Evolutionary conservation across 2,113 vertebrate species (phyloP), one percentile per base, ranked within the genome.

Genomic region (Nothocercus nigrocapillus): DNA sequence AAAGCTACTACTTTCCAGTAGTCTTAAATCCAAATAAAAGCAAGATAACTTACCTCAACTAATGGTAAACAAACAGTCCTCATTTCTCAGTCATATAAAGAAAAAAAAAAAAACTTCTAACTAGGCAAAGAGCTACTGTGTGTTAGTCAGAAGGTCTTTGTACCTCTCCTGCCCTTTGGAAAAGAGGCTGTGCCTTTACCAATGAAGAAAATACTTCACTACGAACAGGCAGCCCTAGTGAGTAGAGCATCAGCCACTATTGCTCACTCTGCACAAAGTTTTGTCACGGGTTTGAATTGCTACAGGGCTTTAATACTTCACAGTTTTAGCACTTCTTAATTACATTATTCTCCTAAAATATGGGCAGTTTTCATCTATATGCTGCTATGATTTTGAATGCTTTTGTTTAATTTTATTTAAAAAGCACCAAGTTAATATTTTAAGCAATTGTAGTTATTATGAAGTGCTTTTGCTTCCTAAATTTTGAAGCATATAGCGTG

Each of bases 11-110:
- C 92, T 96, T 94, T 94, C 86, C 94, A 76, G 95, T 96, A 97
- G 96, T 96, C 95, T 94, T 96, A 93, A 96, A 96, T 94, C 95
- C 94, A 96, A 96, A 96, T 96, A 96, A 96, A 96, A 96, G 86
- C 94, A 94, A 96, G 95, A 94, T 95, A 94, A 93, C 92, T 96
- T 96, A 96, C 95, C 95, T 96, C 96, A 96, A 89, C 88, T 95
- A 89, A 96, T 63, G 88, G 94, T 87, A 96, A 96, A 95, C 88
- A 61, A 69, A 94, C 90, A 80, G 95, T 96, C 81, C 95, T 97
- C 54, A 32, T 96, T 95, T 97, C 83, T 96, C 89, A 93, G 92
- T 94, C 94, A 93, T 94, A 82, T 51, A 56, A 66, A 36, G 78
- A 96, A 61, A 90, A 20, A 49, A 49, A 49, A 18, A 45, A 45